Conservation (phyloP, 2,797 vertebrate genomes). For the Pangasius djambal region DNA sequence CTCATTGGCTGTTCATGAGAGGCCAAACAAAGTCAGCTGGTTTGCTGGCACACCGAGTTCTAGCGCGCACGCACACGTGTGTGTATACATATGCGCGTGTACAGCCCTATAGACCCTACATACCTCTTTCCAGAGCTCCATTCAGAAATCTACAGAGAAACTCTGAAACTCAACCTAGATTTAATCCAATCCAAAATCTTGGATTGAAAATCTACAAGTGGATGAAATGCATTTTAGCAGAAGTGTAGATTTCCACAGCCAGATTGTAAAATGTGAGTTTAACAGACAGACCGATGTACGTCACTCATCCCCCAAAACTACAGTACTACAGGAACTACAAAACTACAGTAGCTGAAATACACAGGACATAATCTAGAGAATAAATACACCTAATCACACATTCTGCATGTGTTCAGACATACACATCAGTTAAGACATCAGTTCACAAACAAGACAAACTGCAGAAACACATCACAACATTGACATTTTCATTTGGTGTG, state of each 20-base stretch:
- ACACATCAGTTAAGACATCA: background rate
- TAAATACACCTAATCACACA: background rate
- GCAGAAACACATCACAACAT: background rate
- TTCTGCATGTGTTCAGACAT: background rate
- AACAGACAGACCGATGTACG: background rate
- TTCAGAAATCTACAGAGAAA: constrained; percentile 3
- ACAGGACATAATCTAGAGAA: background rate
- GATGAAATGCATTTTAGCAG: background rate
- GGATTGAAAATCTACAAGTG: background rate
- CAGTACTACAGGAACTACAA: background rate
- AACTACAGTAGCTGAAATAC: background rate
- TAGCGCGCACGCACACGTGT: background rate
- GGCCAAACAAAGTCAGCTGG: constrained; percentile 57
- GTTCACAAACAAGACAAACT: background rate
- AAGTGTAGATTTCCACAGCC: background rate
- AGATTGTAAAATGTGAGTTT: background rate
- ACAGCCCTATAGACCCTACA: constrained; percentile 16
- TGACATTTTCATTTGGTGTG: background rate
- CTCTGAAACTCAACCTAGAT: background rate
- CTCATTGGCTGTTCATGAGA: constrained; percentile 50
- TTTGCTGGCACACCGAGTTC: constrained; percentile 18
- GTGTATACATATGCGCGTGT: constrained; percentile 24
- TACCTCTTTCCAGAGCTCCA: background rate
- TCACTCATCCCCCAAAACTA: background rate
- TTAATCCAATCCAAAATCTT: background rate